Percentiles rank a stretch among this genome's conserved stretches.
Conservation (phyloP, 2,113 vertebrate species). For the Canis aureus region DNA sequence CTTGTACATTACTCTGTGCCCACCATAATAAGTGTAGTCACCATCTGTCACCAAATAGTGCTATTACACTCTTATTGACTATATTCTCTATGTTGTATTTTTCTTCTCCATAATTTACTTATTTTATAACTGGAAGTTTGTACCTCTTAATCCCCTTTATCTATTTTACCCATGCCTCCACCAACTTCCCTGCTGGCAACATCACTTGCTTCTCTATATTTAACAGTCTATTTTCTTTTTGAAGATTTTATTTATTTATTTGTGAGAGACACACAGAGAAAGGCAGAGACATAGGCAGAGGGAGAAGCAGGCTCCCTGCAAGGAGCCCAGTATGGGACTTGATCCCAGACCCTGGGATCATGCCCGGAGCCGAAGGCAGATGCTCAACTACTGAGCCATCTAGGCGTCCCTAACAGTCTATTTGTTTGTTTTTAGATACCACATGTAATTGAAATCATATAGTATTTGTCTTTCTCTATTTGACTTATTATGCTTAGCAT, state of each 20-base stretch:
- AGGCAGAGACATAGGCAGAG: too few species aligned
- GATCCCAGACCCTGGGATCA: too few species aligned
- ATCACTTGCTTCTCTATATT: not conserved
- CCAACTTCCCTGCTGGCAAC: not conserved
- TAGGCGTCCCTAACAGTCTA: not conserved
- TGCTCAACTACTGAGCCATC: too few species aligned
- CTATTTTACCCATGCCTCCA: not conserved
- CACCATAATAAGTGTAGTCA: not conserved
- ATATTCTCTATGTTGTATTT: not conserved
- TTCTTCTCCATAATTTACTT: not conserved
- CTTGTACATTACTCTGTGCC: not conserved
- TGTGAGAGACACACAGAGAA: too few species aligned
- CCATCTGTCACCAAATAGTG: not conserved
- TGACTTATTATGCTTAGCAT: not conserved
- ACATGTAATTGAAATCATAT: not conserved
- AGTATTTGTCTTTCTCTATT: not conserved
- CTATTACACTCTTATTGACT: not conserved
- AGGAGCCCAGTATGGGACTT: too few species aligned
- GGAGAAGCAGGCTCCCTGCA: too few species aligned
- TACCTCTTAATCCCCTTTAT: not conserved
- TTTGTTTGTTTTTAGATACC: not conserved
- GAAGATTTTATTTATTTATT: too few species aligned
- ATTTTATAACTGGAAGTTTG: not conserved
- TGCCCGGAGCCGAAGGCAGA: too few species aligned
- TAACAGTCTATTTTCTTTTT: not conserved